Conservation (phyloP, 2,797 vertebrate genomes). For the Sciurus carolinensis region DNA sequence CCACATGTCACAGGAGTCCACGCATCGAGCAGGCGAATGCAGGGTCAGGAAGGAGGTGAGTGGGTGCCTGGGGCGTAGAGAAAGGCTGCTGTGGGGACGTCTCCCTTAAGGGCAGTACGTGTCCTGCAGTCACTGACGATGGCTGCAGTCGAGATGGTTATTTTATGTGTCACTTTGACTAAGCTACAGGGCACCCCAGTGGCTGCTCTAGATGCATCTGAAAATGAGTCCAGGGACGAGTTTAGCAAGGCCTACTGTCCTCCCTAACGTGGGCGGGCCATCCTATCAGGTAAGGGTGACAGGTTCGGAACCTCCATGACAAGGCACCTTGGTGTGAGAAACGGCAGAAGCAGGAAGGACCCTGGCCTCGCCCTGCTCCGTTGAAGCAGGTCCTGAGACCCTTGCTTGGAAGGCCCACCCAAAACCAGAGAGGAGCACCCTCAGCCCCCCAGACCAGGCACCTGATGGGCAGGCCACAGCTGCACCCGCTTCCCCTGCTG, state of each 20-base stretch:
- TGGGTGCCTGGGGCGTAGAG: accelerated
- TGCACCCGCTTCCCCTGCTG: neutral
- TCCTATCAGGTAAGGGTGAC: too few species aligned
- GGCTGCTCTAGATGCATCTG: neutral
- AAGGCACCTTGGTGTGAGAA: neutral
- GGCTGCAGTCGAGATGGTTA: too few species aligned
- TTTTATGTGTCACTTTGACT: neutral
- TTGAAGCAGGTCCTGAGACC: neutral
- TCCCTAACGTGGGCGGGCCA: neutral
- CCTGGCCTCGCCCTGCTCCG: neutral
- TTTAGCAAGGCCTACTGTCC: neutral
- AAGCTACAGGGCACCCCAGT: neutral
- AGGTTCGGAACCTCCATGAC: too few species aligned
- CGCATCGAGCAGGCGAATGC: accelerated
- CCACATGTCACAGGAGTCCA: accelerated
- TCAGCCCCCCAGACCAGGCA: neutral
- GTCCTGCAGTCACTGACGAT: neutral
- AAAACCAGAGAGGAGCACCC: neutral
- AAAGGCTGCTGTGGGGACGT: accelerated
- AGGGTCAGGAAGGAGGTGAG: accelerated
- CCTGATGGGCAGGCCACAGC: too few species aligned
- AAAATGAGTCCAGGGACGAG: neutral
- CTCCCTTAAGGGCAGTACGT: accelerated
- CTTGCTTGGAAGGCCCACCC: neutral
- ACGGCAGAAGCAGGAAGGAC: neutral